Evolutionary conservation across 2,888 invertebrate genomes (phyloP).

Genomic region (Agrochola macilenta): DNA sequence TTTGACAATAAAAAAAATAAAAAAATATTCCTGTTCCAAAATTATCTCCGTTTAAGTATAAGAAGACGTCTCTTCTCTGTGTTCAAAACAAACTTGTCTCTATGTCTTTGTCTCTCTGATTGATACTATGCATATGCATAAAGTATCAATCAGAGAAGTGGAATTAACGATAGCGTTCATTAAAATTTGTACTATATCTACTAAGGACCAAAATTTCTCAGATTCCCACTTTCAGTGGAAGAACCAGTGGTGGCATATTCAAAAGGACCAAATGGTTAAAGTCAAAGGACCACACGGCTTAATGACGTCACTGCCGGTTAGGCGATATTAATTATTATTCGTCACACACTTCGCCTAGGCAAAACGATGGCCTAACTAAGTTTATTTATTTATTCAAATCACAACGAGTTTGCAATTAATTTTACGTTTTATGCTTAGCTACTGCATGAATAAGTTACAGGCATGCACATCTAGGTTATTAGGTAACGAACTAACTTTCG

Average conservation of each 20-base stretch:
- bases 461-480: conserved; percentile 60
- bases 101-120: too few relatives aligned
- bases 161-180: too few relatives aligned
- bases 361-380: conserved; percentile 19
- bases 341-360: conserved; percentile 34
- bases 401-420: conserved; percentile 52
- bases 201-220: background rate
- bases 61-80: background rate
- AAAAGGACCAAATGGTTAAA: conserved; percentile 8
- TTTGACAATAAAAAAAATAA: too few relatives aligned
- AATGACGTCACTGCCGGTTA: conserved; percentile 1
- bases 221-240: background rate
- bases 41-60: background rate
- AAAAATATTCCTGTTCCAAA: too few relatives aligned
- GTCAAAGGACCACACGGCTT: conserved; percentile 15
- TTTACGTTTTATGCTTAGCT: conserved; percentile 47
- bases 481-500: conserved; percentile 33
- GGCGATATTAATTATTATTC: conserved; percentile 42
- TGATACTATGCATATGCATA: too few relatives aligned
- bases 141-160: too few relatives aligned
- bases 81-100: background rate
- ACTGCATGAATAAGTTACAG: conserved; percentile 51
- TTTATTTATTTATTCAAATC: conserved; percentile 57
- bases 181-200: background rate
- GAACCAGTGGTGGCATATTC: background rate